Conservation (phyloP, 2,797 vertebrate species). For the Mus caroli region DNA sequence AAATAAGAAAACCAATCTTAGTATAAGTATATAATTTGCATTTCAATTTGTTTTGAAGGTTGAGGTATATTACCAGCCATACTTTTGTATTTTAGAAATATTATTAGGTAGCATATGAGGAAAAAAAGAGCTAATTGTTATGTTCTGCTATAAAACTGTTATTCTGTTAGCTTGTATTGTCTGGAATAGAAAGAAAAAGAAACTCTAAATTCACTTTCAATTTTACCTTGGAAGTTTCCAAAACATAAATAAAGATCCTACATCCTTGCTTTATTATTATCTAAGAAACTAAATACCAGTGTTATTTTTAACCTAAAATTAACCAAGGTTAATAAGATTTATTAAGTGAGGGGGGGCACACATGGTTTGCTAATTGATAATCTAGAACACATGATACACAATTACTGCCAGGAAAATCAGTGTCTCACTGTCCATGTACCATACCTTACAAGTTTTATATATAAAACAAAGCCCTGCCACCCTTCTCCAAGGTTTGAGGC, state of each 20-base stretch:
- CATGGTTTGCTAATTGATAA: constrained; percentile 32
- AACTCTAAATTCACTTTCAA: constrained; percentile 74
- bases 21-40: background rate
- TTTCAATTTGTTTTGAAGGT: background rate
- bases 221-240: constrained; percentile 78
- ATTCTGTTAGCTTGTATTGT: constrained; percentile 78
- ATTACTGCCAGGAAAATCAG: constrained; percentile 65
- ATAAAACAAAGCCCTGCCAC: constrained; percentile 50
- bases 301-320: constrained; percentile 83
- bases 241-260: constrained; percentile 79
- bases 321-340: constrained; percentile 81
- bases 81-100: constrained; percentile 74
- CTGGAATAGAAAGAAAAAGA: constrained; percentile 55
- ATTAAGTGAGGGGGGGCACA: background rate
- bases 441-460: constrained; percentile 64
- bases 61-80: background rate
- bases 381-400: constrained; percentile 37
- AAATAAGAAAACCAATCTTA: constrained; percentile 80
- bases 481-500: background rate
- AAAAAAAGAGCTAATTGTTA: constrained; percentile 63
- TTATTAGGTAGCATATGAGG: constrained; percentile 64
- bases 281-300: constrained; percentile 75
- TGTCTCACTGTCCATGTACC: constrained; percentile 64
- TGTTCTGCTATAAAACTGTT: constrained; percentile 75
- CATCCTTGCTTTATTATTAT: constrained; percentile 72